Conservation (phyloP, 2,888 invertebrate genomes). For the Opisthograptis luteolata region DNA sequence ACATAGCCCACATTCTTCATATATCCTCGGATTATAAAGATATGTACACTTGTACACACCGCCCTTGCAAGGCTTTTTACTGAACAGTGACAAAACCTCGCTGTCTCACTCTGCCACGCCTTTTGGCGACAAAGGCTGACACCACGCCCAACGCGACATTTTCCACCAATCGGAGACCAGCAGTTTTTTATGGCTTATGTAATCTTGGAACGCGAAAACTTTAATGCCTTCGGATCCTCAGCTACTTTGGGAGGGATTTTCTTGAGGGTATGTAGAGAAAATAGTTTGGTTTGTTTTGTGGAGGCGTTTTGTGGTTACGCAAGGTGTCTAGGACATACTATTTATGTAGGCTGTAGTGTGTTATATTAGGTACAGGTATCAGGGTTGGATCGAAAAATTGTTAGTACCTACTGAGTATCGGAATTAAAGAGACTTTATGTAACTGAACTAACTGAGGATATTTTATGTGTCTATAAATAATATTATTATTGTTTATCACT, state of each 20-base stretch:
- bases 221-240: constrained; percentile 33
- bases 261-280: background rate
- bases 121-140: constrained; percentile 74
- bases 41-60: constrained; percentile 13
- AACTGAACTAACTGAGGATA: no score
- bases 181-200: constrained; percentile 57
- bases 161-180: constrained; percentile 65
- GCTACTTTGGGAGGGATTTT: constrained; percentile 24
- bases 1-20: no score
- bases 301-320: no score
- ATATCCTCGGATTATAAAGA: no score
- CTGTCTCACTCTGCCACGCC: constrained; percentile 73
- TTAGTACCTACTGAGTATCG: no score
- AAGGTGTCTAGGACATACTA: no score
- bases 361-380: no score
- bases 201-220: constrained; percentile 35
- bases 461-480: no score
- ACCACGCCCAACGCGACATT: constrained; percentile 79
- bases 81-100: constrained; percentile 70
- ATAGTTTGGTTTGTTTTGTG: background rate
- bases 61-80: constrained; percentile 64
- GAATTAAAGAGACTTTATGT: no score
- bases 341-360: no score
- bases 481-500: no score
- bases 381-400: no score